Evolutionary conservation across 2,888 invertebrate species (phyloP).

Genomic region (Dyspetes luteomarginatus): DNA sequence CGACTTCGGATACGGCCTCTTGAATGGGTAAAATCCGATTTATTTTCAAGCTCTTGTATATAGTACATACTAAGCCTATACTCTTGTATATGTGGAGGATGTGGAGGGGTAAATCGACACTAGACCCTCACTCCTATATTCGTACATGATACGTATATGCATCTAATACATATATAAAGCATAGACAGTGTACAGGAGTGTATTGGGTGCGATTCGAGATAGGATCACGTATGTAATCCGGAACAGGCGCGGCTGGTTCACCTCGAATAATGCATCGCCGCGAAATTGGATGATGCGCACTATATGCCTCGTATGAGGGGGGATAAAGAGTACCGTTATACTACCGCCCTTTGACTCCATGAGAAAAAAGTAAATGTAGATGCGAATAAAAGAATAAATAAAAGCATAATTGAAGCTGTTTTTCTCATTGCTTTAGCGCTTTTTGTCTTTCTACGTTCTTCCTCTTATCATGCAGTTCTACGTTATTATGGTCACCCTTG

Average conservation of each 20-base stretch:
- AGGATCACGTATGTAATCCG: slow-evolving; percentile 57
- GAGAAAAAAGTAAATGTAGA: slow-evolving; percentile 17
- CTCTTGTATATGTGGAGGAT: slow-evolving; percentile 8
- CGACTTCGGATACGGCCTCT: slow-evolving; percentile 38
- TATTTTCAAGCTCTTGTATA: too few relatives aligned
- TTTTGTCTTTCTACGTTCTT: background rate
- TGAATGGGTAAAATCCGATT: slow-evolving; percentile 62
- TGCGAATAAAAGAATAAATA: slow-evolving; percentile 40
- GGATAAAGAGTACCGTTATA: slow-evolving; percentile 52
- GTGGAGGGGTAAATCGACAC: slow-evolving; percentile 22
- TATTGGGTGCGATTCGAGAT: slow-evolving; percentile 28
- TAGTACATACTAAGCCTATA: too few relatives aligned
- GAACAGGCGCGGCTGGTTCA: slow-evolving; percentile 51
- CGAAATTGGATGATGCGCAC: slow-evolving; percentile 54
- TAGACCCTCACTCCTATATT: slow-evolving; percentile 21
- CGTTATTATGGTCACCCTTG: background rate
- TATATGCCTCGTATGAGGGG: slow-evolving; percentile 38
- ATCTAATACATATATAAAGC: background rate
- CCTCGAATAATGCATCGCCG: slow-evolving; percentile 56
- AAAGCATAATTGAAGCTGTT: slow-evolving; percentile 2
- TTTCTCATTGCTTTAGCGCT: background rate
- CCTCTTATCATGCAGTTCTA: background rate
- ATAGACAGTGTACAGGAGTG: background rate
- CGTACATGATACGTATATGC: background rate
- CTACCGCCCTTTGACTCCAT: background rate